phyloP scores from a whole-genome alignment of 2,113 vertebrate species.

The Passer domesticus region DNA sequence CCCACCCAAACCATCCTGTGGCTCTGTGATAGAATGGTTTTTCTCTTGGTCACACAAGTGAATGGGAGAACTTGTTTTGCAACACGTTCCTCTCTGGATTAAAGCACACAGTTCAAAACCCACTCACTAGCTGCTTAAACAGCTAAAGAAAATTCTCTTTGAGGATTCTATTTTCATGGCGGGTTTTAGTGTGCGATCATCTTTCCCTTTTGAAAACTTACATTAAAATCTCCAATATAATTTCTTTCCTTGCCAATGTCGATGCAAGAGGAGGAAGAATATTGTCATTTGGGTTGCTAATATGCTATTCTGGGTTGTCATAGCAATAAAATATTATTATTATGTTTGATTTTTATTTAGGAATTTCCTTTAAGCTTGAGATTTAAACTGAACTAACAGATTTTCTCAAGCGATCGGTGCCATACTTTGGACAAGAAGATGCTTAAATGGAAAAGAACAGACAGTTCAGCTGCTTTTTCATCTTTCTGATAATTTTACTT shows the following conservation, averaged over 20 bases:
- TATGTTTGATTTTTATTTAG: constrained; percentile 22
- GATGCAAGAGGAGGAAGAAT: not conserved
- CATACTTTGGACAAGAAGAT: not conserved
- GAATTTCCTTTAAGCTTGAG: not conserved
- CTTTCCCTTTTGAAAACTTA: not conserved
- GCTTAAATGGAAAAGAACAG: not conserved
- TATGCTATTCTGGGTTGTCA: not conserved
- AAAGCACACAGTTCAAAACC: not conserved
- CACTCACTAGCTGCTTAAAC: not conserved
- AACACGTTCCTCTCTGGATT: not conserved
- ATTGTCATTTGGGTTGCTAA: not conserved
- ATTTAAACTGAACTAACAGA: not conserved
- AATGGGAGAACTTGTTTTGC: not conserved
- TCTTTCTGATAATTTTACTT: not conserved
- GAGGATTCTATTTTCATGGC: not conserved
- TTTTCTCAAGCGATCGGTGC: rapidly evolving
- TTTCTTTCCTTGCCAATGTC: not conserved
- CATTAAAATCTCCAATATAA: not conserved
- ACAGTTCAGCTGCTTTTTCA: not conserved
- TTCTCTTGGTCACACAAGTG: not conserved
- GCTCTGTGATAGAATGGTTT: not conserved
- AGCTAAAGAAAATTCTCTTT: not conserved
- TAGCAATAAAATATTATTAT: constrained; percentile 6
- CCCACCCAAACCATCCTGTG: not conserved
- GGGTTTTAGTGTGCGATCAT: not conserved